Conservation (phyloP, 2,113 vertebrate species). For the Laticauda laticaudata region DNA sequence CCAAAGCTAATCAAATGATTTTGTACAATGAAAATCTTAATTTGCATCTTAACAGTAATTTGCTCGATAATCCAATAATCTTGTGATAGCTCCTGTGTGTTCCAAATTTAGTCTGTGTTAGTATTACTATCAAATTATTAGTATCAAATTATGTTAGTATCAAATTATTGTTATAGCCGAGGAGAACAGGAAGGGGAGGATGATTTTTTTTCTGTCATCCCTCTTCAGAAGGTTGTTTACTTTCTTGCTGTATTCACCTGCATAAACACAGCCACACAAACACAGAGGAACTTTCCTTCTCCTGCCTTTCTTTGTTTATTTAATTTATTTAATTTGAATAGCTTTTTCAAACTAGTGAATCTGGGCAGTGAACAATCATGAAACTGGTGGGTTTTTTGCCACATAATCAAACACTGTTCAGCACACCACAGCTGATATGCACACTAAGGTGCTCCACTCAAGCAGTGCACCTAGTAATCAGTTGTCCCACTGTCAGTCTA, state of each 20-base stretch:
- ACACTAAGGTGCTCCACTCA: too few relatives aligned
- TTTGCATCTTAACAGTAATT: too few relatives aligned
- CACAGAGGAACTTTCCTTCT: neutral
- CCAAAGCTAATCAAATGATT: neutral
- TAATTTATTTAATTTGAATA: neutral
- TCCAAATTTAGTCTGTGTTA: neutral
- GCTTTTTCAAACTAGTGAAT: too few relatives aligned
- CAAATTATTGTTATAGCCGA: neutral
- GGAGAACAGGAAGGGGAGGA: neutral
- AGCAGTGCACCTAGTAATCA: too few relatives aligned
- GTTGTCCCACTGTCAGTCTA: too few relatives aligned
- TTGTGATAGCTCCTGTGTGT: neutral
- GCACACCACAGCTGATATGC: too few relatives aligned
- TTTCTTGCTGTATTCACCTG: neutral
- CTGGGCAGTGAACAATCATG: too few relatives aligned
- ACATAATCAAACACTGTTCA: too few relatives aligned
- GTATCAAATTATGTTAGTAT: too few relatives aligned
- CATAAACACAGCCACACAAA: neutral
- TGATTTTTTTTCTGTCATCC: too few relatives aligned
- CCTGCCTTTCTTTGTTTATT: neutral
- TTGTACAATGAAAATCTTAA: neutral
- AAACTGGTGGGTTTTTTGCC: too few relatives aligned
- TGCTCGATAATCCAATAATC: neutral
- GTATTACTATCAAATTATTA: too few relatives aligned
- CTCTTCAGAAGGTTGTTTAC: neutral